These are phyloP conservation scores for Palythoa grandiflora DNA, from an alignment of 92 coral and sea anemone species.

Conservation along the genomic window DNA sequence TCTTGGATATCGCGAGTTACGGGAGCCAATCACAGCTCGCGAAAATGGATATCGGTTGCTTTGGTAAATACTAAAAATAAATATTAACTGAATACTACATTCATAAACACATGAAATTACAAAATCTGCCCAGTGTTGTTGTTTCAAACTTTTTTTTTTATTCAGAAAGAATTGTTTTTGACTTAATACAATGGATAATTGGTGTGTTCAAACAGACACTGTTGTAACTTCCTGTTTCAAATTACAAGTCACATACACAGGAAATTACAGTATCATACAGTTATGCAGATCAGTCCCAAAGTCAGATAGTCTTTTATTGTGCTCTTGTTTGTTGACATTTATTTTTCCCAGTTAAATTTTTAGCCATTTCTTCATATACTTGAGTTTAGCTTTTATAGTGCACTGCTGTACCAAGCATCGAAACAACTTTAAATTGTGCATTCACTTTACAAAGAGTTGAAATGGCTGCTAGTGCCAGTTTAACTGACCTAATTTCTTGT, in stretches of 20 bases:
- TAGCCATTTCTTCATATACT: not conserved
- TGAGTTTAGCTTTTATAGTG: constrained; percentile 20
- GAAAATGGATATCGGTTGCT: too few relatives aligned
- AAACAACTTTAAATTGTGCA: not conserved
- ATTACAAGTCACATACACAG: constrained; percentile 34
- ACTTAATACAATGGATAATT: constrained; percentile 23
- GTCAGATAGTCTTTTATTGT: constrained; percentile 43
- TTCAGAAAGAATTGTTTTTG: constrained; percentile 14
- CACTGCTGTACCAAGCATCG: constrained; percentile 29
- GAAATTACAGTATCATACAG: constrained; percentile 24
- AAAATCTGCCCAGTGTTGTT: constrained; percentile 15
- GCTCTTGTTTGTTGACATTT: constrained; percentile 20
- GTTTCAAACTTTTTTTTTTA: not conserved
- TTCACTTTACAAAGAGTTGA: constrained; percentile 18
- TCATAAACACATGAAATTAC: constrained; percentile 5
- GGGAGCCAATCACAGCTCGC: too few relatives aligned
- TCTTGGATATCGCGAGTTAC: too few relatives aligned
- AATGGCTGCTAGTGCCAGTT: constrained; percentile 32
- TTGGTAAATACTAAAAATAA: too few relatives aligned
- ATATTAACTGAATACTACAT: constrained; percentile 8
- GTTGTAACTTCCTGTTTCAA: constrained; percentile 34
- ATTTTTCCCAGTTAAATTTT: constrained; percentile 32
- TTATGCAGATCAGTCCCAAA: constrained; percentile 32
- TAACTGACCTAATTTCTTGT: constrained; percentile 38
- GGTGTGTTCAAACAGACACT: constrained; percentile 27